Conservation (phyloP, 2,888 invertebrate species). For the Troides aeacus region DNA sequence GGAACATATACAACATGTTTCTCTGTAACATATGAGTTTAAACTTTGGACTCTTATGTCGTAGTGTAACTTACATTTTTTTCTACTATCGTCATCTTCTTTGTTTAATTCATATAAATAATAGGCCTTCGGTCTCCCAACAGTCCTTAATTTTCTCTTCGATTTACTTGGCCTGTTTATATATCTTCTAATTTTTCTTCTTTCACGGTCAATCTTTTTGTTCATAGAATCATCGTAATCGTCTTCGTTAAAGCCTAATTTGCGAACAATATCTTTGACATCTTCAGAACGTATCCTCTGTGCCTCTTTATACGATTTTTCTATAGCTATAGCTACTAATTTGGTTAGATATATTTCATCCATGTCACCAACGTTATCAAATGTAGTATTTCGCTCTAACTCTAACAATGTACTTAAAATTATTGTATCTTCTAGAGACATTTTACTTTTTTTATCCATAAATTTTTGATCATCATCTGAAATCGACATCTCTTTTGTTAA, state of each 20-base stretch:
- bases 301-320: conserved; percentile 39
- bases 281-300: conserved; percentile 41
- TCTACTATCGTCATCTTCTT: conserved; percentile 19
- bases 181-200: conserved; percentile 25
- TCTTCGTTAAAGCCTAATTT: conserved; percentile 30
- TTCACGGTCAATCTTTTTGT: conserved; percentile 20
- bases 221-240: conserved; percentile 7
- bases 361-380: conserved; percentile 50
- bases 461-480: conserved; percentile 32
- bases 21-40: conserved; percentile 4
- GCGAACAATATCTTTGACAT: conserved; percentile 49
- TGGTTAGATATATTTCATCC: conserved; percentile 61
- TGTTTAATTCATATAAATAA: conserved; percentile 25
- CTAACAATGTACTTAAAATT: conserved; percentile 54
- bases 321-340: conserved; percentile 57
- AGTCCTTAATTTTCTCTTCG: conserved; percentile 17
- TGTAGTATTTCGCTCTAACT: conserved; percentile 56
- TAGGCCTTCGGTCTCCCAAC: conserved; percentile 27
- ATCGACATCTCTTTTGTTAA: neutral
- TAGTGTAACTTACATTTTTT: conserved; percentile 19
- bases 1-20: conserved; percentile 18
- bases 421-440: conserved; percentile 56
- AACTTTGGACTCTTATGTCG: neutral
- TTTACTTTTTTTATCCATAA: conserved; percentile 41
- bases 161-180: conserved; percentile 4